Evolutionary conservation across 1,140 invertebrate genomes (phyloP), one percentile per base, ranked within the genome.

Genomic region (Stegodyphus mimosarum): DNA sequence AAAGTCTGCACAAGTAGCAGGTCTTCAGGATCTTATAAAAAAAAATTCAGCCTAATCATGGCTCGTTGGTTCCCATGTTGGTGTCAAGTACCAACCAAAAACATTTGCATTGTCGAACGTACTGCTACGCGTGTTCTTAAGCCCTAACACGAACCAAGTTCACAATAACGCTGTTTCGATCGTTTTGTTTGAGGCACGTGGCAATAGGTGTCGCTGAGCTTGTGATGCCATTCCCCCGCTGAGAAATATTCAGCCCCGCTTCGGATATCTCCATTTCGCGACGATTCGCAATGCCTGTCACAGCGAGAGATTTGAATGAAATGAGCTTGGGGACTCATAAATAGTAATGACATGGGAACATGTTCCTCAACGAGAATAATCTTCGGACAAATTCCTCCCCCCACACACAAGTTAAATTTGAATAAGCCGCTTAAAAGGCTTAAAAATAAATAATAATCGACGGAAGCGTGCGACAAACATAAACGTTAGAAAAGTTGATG

Each of bases 291-390:
- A 33, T 33, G 33, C 33, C 33, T 33, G 33, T 81, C 70, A 72
- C 17, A 81, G 69, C 78, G 64, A 60, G 17, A 49, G 78, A 72
- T 72, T 72, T 81, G 78, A 72, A 81, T 81, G 69, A 48, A 72
- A 69, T 18, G 15, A 78, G 66, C 4, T 49, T 6, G 50, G 50
- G 15, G 60, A 13, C 69, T 71, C 78, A 81, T 81, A 81, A 81
- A 81, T 81, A 72, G 78, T 81, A 81, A 81, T 81, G 69, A 63
- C 78, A 81, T 72, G 78, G 70, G 69, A 81, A 81, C 78, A 60
- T 48, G 69, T 15, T 33, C 50, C 33, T 13, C 53, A 66, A 78
- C 50, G 5, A 18, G 78, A 13, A 17, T 81, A 81, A 81, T 81
- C 69, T 52, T 17, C 2, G 52, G 5, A 60, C 55, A 15, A 60